Evolutionary conservation across 2,888 invertebrate genomes (phyloP), one percentile per base, ranked within the genome.

Genomic region (Himalopsyche kuldschensis): DNA sequence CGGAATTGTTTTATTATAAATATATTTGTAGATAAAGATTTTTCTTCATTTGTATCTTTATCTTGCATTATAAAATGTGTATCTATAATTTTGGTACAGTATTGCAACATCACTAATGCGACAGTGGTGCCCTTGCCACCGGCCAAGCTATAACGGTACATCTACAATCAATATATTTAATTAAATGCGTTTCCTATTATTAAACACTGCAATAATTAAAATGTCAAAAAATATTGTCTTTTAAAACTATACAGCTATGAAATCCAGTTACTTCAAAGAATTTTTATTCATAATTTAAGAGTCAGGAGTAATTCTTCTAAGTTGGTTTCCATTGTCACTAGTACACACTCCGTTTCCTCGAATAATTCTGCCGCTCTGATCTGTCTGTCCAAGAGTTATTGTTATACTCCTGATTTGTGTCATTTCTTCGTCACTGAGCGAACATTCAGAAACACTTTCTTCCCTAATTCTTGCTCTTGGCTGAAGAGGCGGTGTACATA

Each of bases 401-500:
- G 86, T 86, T 46, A 86, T 86, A 63, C 85, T 86, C 78, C 86
- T 86, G 55, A 86, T 85, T 46, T 86, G 86, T 3, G 85, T 86
- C 84, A 85, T 82, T 30, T 86, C 86, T 78, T 86, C 86, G 30
- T 86, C 86, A 69, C 86, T 86, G 35, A 86, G 81, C 5, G 86
- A 86, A 80, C 86, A 86, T 47, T 86, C 86, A 3, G 86, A 86
- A 41, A 86, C 82, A 80, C 85, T 86, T 63, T 86, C 86, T 81
- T 86, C 86, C 81, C 86, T 83, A 30, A 86, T 86, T 31, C 86
- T 84, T 20, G 86, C 86, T 82, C 83, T 86, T 4, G 84, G 78
- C 75, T 86, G 81, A 11, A 86, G 81, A 8, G 82, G 77, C 1
- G 85, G 86, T 6, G 84, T 82, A 17, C 84, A 82, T 35, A 84